Evolutionary conservation across 2,113 vertebrate genomes (phyloP), one percentile per base, ranked within the genome.

Genomic region (Myodes glareolus): DNA sequence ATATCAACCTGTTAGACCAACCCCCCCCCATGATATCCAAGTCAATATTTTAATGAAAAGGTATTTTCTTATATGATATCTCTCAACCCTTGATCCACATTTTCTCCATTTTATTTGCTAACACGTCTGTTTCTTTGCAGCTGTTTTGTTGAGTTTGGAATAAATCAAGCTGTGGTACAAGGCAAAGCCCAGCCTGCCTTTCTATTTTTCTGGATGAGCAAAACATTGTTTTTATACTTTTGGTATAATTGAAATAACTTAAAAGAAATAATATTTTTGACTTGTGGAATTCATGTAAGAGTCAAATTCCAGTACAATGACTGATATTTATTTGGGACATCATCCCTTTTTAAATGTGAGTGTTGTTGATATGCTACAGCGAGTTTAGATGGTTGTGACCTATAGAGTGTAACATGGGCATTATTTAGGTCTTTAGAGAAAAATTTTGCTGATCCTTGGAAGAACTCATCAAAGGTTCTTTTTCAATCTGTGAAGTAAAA

Each of bases 41-140:
- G 33, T 82, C 39, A 92, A 90, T 88, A 52, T 77, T 90, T 92
- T 75, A 94, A 87, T 93, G 65, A 96, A 91, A 78, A 45, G 12
- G 12, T 17, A 77, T 45, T 55, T 50, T 61, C 17, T 45, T 52
- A 72, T 73, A 63, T 14, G 14, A 45, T 92, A 42, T 94, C 42
- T 88, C 23, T 58, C 82, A 61, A 52, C 42, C 88, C 27, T 42
- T 82, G 81, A 52, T 84, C 80, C 42, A 25, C 25, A 68, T 21
- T 89, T 25, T 45, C 33, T 77, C 47, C 1, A 8, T 68, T 94
- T 93, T 52, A 58, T 73, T 89, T 77, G 68, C 50, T 73, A 67
- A 7, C 17, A 33, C 5, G 6, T 77, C 58, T 63, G 2, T 92
- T 88, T 65, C 42, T 94, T 96, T 96, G 36, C 84, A 88, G 75